Conservation (phyloP, 2,888 invertebrate species). For the Digitonthophagus gazella region DNA sequence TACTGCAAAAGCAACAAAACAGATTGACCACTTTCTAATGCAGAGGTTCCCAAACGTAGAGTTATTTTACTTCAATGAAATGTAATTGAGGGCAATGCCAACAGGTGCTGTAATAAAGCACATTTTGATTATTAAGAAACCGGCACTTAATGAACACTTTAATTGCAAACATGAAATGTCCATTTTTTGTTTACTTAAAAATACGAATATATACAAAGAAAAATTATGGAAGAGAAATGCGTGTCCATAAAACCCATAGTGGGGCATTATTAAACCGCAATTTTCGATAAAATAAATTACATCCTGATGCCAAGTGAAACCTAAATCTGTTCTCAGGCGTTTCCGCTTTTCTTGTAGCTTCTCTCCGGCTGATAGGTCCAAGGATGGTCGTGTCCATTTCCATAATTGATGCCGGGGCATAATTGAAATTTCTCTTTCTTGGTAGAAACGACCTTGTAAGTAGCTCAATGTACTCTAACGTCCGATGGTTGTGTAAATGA, state of each 20-base stretch:
- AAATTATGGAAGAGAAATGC: not conserved
- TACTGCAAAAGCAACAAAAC: not conserved
- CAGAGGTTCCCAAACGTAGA: not conserved
- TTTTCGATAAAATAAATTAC: conserved; percentile 7
- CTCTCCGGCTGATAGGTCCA: not conserved
- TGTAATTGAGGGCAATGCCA: too few species aligned
- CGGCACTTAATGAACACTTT: too few species aligned
- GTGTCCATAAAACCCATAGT: not conserved
- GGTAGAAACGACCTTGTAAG: conserved; percentile 7
- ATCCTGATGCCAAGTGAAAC: conserved; percentile 9
- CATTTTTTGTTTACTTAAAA: too few species aligned
- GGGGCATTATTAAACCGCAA: conserved; percentile 13
- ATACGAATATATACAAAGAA: too few species aligned
- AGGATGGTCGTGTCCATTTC: conserved; percentile 7
- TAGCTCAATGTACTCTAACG: not conserved
- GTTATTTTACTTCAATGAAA: too few species aligned
- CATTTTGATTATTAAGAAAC: too few species aligned
- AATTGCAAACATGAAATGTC: too few species aligned
- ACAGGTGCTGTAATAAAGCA: not conserved
- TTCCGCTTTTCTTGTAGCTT: conserved; percentile 10
- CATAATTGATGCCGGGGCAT: not conserved
- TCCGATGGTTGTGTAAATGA: not conserved
- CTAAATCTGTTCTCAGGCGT: not conserved
- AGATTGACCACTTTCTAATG: conserved; percentile 4
- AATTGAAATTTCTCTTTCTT: conserved; percentile 13